Base-by-base conservation (phyloP, 2,888 invertebrate genomes). In the Cyrtodaria siliqua region DNA sequence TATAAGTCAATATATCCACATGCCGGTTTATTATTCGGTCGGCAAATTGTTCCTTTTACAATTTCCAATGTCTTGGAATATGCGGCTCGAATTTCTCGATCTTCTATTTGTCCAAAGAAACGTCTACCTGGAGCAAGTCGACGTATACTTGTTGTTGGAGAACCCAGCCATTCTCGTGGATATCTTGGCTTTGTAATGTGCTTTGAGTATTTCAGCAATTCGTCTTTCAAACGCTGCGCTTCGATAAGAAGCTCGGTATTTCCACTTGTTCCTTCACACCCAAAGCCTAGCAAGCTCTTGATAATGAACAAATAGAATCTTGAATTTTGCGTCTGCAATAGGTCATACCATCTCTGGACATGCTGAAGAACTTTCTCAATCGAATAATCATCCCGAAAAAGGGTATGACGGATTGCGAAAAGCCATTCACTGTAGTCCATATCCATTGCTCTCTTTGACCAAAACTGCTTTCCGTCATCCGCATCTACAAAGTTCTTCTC, bases 81-180 rank as follows among this genome's bases (percentile, higher is more conserved):
- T 16, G 20, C 26, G 23, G 20, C 42, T 14, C 44, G 42, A 4
- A 62, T 60, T 27, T 72, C 60, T 49, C 66, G 44, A 8, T 61
- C 61, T n/a, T 70, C 66, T 9, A 68, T 52, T n/a, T 33, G 55
- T 12, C 72, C 68, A 40, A 77, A 68, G 47, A 72, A 80, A n/a
- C 79, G 53, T 2, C 26, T 68, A 16, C 81, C 81, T 18, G 83
- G 64, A 6, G 50, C 47, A 12, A 85, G 49, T 2, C 57, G 62
- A 24, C 64, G 68, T 14, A 83, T 77, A 20, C 63, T 57, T 26
- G 42, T 68, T n/a, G 50, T 64, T 8, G 38, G 18, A 50, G 56
- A 38, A 2, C 83, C 79, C 2, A 83, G 53, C 83, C 83, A 83
- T 53, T 83, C 83, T 42, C 77, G 59, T 20, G 81, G 83, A 42